Evolutionary conservation across 2,888 invertebrate species (phyloP).

Genomic region (Pheosia tremula): DNA sequence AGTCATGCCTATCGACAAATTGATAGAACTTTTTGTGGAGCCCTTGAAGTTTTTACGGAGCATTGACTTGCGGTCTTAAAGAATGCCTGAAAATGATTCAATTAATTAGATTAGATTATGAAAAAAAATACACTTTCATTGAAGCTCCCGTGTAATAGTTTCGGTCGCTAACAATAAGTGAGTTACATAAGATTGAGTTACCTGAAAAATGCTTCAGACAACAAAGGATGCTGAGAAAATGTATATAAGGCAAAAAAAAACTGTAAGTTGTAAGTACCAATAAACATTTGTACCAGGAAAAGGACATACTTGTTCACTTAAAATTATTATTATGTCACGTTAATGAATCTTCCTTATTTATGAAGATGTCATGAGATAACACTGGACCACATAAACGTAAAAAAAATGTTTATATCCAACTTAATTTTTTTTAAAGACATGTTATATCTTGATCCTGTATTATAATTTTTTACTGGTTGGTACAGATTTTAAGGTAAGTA

Average conservation of each 20-base stretch:
- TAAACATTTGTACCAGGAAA: constrained; percentile 19
- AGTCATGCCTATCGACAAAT: constrained; percentile 6
- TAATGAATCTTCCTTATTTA: constrained; percentile 35
- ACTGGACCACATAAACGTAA: constrained; percentile 9
- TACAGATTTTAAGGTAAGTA: no score
- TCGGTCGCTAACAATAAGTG: background rate
- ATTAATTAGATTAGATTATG: background rate
- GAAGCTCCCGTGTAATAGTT: background rate
- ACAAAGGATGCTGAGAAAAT: no score
- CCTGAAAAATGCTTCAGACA: no score
- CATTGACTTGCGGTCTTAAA: background rate
- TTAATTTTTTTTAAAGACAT: background rate
- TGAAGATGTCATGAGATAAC: constrained; percentile 24
- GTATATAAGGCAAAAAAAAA: background rate
- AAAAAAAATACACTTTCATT: background rate
- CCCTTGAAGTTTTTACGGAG: constrained; percentile 24
- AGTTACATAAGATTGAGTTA: background rate
- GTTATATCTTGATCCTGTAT: no score
- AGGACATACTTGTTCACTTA: constrained; percentile 10
- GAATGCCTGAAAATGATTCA: background rate
- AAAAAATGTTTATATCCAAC: background rate
- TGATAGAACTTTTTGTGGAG: constrained; percentile 28
- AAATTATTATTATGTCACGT: constrained; percentile 17
- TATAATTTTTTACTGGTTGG: no score
- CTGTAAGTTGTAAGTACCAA: background rate